Base-by-base conservation (phyloP, 2,888 invertebrate species). In the Lydus trimaculatus region DNA sequence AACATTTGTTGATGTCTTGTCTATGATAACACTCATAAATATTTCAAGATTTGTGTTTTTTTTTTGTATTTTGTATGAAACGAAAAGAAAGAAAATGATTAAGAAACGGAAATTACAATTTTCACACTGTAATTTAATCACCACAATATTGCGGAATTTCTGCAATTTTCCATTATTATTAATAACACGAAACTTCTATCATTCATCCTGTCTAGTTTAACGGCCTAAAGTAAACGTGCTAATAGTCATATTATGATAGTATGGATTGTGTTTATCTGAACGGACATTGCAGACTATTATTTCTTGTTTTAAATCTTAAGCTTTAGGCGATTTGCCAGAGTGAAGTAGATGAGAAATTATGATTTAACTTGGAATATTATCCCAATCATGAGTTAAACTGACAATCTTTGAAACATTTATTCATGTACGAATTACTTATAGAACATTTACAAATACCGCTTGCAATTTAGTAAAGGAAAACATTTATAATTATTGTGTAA, bases 181-280 rank as follows among this genome's bases (percentile, higher is more conserved):
- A 33, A 33, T 33, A 15, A 4, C 20, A 9, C 1, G 20, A 20
- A 23, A 48, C 20, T 58, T n/a, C 28, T 25, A 20, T 59, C 31
- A 63, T 52, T 67, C n/a, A 58, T 48, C 58, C 28, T 64, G 59
- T 58, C 56, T 61, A 25, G 56, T 28, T 23, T 61, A 64, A 64
- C 5, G 58, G 9, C 9, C 31, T 58, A 43, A 67, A 52, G n/a
- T 66, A 69, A 60, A 64, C 60, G 61, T 64, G 58, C 43, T 64
- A 64, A 70, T 67, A 58, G 67, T 58, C 25, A 67, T 65, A 67
- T 70, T 67, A 66, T 71, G 63, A 68, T 58, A 58, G 63, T 63
- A 20, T 59, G 65, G 61, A 67, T 43, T 58, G 43, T 58, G 31
- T 63, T 62, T 56, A 28, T 56, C 28, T n/a, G n/a, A 56, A 63